These are phyloP conservation scores for Ptyas mucosa DNA, from an alignment of 2,113 vertebrate species.

Conservation along the genomic window DNA sequence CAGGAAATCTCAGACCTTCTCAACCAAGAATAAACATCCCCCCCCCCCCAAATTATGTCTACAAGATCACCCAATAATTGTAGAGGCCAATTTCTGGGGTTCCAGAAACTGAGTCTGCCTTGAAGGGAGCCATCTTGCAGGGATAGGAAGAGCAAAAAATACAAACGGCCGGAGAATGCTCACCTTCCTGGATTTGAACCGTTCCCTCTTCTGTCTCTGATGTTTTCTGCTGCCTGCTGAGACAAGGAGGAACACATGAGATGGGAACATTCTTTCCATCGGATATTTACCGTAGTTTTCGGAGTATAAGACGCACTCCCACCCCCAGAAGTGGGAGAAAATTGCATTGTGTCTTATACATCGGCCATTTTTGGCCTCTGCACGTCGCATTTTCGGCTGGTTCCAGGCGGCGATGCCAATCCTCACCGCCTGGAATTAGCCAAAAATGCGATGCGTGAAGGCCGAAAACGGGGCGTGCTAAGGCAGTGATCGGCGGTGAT, in stretches of 20 bases:
- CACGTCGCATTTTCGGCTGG: too few species aligned
- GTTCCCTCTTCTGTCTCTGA: conserved; percentile 68
- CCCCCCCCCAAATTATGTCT: background rate
- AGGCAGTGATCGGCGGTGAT: too few species aligned
- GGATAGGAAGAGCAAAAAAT: background rate
- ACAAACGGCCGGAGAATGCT: background rate
- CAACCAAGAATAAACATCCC: background rate
- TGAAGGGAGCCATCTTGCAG: background rate
- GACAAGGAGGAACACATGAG: background rate
- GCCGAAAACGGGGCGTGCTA: too few species aligned
- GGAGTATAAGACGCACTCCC: too few species aligned
- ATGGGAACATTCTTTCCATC: background rate
- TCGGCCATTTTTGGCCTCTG: too few species aligned
- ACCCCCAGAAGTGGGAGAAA: too few species aligned
- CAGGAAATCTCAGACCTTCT: background rate
- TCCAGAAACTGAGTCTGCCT: background rate
- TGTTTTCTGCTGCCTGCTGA: conserved; percentile 67
- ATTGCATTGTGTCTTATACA: too few species aligned
- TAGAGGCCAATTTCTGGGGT: too few species aligned
- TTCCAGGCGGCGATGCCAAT: too few species aligned
- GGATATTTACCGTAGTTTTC: background rate
- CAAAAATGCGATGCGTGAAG: too few species aligned
- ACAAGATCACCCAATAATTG: background rate
- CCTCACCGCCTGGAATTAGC: too few species aligned
- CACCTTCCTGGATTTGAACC: conserved; percentile 71